Evolutionary conservation across 2,113 vertebrate species (phyloP), one percentile per base, ranked within the genome.

Genomic region (Elephas maximus): DNA sequence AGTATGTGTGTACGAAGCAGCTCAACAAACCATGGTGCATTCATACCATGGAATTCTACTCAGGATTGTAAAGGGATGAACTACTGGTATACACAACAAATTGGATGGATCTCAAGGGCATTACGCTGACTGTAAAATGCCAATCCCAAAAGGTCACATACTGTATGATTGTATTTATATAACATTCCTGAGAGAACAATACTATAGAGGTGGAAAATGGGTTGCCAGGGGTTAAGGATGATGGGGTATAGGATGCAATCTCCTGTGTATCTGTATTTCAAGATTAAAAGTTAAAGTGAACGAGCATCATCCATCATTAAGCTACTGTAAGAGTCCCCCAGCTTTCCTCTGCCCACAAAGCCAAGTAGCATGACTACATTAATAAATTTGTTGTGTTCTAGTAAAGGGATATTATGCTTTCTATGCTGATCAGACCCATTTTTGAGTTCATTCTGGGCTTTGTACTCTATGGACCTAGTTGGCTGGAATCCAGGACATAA

Each of bases 31-130:
- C 26, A 1, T 33, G 63, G 7, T 7, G 17, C 4, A 20, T 51
- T 20, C 12, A 33, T 51, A 62, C 30, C 2, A 0, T 60, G 51
- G 37, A 51, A 51, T 94, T 85, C 3, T 18, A 24, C 8, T 85
- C 62, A 93, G 73, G 53, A 96, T 6, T 57, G 23, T 73, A 80
- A 97, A 92, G 21, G 8, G 82, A 69, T 17, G 44, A 90, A 12
- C 69, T 44, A 37, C 45, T 69, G 30, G 48, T n/a, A 44, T 9
- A 48, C 0, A 17, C 12, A 57, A 20, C 15, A 57, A 11, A 53
- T 73, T 65, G 15, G 78, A 83, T 69, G 23, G 20, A n/a, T 78
- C 28, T 85, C 21, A 10, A 9, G 1, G 51, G 28, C 5, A 44
- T 94, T 92, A 65, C n/a, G 44, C 37, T 44, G 77, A 24, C n/a